Evolutionary conservation across 2,113 vertebrate genomes (phyloP).

Genomic region (Notothenia coriiceps): DNA sequence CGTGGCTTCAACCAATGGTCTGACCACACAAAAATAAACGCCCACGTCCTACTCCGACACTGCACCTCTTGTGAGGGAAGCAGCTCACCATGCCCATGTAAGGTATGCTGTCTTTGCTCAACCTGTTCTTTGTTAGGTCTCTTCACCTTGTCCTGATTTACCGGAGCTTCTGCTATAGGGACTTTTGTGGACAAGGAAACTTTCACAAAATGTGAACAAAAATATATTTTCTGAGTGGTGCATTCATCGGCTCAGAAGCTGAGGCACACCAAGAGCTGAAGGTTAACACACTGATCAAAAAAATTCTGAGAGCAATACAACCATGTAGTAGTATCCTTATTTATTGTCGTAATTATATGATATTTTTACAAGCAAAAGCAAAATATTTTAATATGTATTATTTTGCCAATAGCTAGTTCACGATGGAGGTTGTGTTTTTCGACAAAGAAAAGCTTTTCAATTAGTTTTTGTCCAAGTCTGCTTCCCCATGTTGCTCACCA

Average conservation of each 20-base stretch:
- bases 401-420: neutral
- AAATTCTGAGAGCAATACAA: neutral
- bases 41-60: slow-evolving; percentile 46
- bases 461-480: slow-evolving; percentile 47
- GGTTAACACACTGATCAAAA: slow-evolving; percentile 6
- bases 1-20: slow-evolving; percentile 42
- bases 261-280: slow-evolving; percentile 16
- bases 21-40: slow-evolving; percentile 52
- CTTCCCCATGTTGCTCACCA: slow-evolving; percentile 61
- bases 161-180: slow-evolving; percentile 1
- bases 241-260: slow-evolving; percentile 7
- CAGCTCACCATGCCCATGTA: slow-evolving; percentile 21
- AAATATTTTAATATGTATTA: neutral
- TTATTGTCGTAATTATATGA: neutral
- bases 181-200: slow-evolving; percentile 4
- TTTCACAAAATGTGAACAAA: slow-evolving; percentile 5
- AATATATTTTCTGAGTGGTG: neutral
- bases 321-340: neutral
- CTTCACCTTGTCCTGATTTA: slow-evolving; percentile 38
- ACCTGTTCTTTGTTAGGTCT: slow-evolving; percentile 32
- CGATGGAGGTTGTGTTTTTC: neutral
- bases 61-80: slow-evolving; percentile 40
- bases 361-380: neutral
- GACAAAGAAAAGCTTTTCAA: slow-evolving; percentile 1
- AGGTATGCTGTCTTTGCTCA: slow-evolving; percentile 15